Base-by-base conservation (phyloP, 2,113 vertebrate genomes). In the Phyllostomus hastatus region DNA sequence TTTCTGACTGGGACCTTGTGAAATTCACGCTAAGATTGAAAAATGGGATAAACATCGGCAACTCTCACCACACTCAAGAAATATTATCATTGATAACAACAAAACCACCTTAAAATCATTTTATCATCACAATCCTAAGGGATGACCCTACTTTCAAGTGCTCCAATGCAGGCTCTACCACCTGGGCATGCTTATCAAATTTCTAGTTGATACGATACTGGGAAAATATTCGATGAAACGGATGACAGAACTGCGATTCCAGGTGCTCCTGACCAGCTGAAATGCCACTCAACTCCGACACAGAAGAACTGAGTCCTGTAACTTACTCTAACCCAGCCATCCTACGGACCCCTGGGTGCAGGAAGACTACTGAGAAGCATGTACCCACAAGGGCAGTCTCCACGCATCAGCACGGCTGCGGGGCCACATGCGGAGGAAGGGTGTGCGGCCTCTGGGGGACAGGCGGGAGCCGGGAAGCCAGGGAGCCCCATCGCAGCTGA, bases 71-170 rank as follows among this genome's bases (percentile, higher is more conserved):
- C 10, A 7, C 59, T 85, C 41, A 83, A 66, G 81, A 97, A 95
- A 88, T 70, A 52, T 19, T 50, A 38, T 43, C 89, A 89, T 52
- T 43, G 93, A 73, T 54, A 73, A 66, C 28, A 46, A 82, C 26
- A 57, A 78, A 84, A 66, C 11, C 7, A 76, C 75, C 69, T 88
- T 70, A 78, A 95, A 82, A 86, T 70, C 70, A 88, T 96, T 87
- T 89, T 90, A 31, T 78, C 52, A 90, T 33, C 73, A 46, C 22
- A 96, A n/a, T 79, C 50, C 57, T 38, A 81, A 73, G 35, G 28
- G 16, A 46, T n/a, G 31, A 15, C 26, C 24, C 10, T 64, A 66
- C 28, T 91, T 90, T 67, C 76, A 66, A 9, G 43, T 52, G n/a
- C 11, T 85, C 80, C 38, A 19, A 14, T 83, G 67, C 96, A 80